Evolutionary conservation across 2,888 invertebrate genomes (phyloP).

Genomic region (Callosobruchus maculatus): DNA sequence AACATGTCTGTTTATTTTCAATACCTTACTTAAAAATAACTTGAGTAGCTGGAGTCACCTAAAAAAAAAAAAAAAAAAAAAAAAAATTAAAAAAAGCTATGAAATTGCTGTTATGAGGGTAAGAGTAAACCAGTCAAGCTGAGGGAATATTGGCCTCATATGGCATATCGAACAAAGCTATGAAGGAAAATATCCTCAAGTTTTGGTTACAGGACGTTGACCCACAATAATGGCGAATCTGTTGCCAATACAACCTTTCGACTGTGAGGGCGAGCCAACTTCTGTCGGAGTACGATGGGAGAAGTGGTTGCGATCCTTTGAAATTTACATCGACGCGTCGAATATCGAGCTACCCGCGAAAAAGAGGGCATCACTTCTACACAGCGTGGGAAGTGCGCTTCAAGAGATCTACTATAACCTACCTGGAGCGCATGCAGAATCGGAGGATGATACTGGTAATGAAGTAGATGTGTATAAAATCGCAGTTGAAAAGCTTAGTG

Average conservation of each 20-base stretch:
- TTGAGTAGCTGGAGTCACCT: no score
- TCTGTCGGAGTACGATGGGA: conserved; percentile 27
- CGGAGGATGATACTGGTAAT: conserved; percentile 1
- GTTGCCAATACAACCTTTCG: conserved; percentile 1
- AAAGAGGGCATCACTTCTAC: not conserved
- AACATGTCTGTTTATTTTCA: no score
- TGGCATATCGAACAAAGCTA: no score
- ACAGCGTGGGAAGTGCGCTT: not conserved
- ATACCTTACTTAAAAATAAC: no score
- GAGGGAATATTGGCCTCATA: no score
- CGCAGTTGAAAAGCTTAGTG: conserved; percentile 15
- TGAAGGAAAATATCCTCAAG: no score
- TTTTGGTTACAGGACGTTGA: no score
- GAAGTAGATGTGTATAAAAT: conserved; percentile 1
- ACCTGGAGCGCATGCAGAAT: not conserved
- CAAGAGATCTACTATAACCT: not conserved
- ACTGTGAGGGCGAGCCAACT: conserved; percentile 21
- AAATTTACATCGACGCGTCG: not conserved
- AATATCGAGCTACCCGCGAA: not conserved
- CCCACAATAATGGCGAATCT: no score
- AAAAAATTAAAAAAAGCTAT: no score
- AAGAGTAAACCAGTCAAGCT: no score
- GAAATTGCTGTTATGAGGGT: no score
- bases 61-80: no score
- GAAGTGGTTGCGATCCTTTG: conserved; percentile 23